Evolutionary conservation across 2,797 vertebrate genomes (phyloP).

Genomic region (Gallinago stenura): DNA sequence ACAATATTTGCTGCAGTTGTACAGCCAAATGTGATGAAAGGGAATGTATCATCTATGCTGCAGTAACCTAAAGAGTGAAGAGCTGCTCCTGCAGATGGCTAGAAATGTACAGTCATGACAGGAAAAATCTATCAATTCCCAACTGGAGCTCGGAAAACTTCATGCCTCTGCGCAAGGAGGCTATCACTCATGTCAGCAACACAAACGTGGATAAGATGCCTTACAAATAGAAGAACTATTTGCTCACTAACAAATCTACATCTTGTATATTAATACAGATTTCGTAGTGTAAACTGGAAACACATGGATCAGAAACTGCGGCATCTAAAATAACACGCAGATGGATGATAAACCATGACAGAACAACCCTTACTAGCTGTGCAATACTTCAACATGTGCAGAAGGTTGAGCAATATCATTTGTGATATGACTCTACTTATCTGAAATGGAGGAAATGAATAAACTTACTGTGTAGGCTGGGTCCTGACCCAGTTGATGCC

Average conservation of each 20-base stretch:
- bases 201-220: neutral
- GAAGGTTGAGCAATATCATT: neutral
- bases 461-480: constrained; percentile 89
- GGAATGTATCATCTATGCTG: neutral
- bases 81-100: neutral
- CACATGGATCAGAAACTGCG: neutral
- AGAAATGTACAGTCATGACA: neutral
- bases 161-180: neutral
- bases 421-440: neutral
- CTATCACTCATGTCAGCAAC: neutral
- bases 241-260: neutral
- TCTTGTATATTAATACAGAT: neutral
- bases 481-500: constrained; percentile 81
- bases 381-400: neutral
- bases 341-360: neutral
- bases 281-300: neutral
- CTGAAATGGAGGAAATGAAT: neutral
- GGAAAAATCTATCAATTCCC: neutral
- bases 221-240: neutral
- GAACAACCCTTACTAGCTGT: neutral
- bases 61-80: neutral
- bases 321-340: neutral
- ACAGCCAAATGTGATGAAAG: neutral
- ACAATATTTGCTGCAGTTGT: neutral
- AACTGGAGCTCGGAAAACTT: neutral